Evolutionary conservation across 2,797 vertebrate genomes (phyloP).

Genomic region (Labeo calbasu): DNA sequence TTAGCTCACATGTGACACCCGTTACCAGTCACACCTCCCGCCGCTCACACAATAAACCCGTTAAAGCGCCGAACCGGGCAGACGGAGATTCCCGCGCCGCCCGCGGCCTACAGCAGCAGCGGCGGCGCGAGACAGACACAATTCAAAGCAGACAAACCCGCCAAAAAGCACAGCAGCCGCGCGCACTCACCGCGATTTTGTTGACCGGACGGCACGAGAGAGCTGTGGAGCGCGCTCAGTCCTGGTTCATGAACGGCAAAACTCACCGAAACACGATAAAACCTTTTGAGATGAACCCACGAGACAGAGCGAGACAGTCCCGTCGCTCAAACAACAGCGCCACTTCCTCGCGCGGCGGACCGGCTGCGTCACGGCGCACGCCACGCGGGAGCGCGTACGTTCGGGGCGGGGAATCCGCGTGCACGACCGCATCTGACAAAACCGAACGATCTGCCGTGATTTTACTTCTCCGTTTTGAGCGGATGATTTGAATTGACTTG

Average conservation of each 20-base stretch:
- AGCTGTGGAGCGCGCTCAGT: background rate
- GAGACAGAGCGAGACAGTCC: constrained; percentile 77
- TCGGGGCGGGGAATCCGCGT: background rate
- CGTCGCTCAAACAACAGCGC: constrained; percentile 77
- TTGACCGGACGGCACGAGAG: constrained; percentile 55
- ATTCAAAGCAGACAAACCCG: constrained; percentile 54
- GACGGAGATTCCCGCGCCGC: constrained; percentile 26
- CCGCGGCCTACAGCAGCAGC: constrained; percentile 34
- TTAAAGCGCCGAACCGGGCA: background rate
- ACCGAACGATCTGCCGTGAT: no score
- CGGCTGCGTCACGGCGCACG: constrained; percentile 33
- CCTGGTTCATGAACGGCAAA: background rate
- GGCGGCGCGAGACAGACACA: constrained; percentile 6
- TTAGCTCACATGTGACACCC: background rate
- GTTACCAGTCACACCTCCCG: background rate
- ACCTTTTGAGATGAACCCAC: constrained; percentile 63
- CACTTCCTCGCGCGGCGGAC: constrained; percentile 65
- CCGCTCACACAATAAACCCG: background rate
- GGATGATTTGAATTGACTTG: no score
- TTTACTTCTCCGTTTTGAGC: no score
- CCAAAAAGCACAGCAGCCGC: constrained; percentile 52
- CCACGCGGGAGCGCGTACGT: constrained; percentile 4
- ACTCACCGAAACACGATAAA: constrained; percentile 22
- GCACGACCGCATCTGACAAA: background rate
- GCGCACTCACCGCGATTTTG: constrained; percentile 25